Evolutionary conservation across 2,888 invertebrate genomes (phyloP).

Genomic region (Drosophila anceps): DNA sequence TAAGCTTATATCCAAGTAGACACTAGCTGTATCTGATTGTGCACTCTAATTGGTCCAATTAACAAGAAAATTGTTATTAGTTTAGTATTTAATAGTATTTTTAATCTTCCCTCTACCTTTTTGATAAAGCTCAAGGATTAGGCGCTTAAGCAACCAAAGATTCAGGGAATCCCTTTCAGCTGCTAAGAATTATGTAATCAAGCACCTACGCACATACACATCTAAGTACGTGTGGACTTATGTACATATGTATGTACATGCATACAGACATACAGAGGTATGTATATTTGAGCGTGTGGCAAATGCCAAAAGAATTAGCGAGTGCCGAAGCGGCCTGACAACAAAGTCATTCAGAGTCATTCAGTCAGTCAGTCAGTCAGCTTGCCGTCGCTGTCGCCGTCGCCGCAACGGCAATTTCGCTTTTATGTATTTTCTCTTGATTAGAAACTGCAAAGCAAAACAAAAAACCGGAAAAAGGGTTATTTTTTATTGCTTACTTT

Average conservation of each 20-base stretch:
- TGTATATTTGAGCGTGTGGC: slow-evolving; percentile 25
- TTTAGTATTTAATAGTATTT: neutral
- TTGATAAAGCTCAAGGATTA: slow-evolving; percentile 14
- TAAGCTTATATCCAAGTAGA: slow-evolving; percentile 5
- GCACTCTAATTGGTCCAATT: slow-evolving; percentile 4
- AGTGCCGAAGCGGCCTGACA: slow-evolving; percentile 32
- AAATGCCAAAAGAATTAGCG: slow-evolving; percentile 51
- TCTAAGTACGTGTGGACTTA: too few species aligned
- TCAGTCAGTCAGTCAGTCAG: slow-evolving; percentile 22
- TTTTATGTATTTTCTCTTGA: slow-evolving; percentile 74
- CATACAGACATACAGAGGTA: too few species aligned
- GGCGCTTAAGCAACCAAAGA: slow-evolving; percentile 1
- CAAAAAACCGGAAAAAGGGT: slow-evolving; percentile 82
- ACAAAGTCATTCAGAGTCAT: slow-evolving; percentile 48
- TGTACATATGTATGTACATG: neutral
- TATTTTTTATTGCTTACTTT: slow-evolving; percentile 76
- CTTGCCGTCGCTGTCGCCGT: slow-evolving; percentile 1
- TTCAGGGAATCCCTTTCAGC: slow-evolving; percentile 17
- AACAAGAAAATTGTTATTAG: too few species aligned
- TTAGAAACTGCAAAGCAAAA: slow-evolving; percentile 80
- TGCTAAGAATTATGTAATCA: slow-evolving; percentile 2
- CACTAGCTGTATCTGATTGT: neutral
- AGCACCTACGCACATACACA: neutral
- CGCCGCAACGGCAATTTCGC: slow-evolving; percentile 54
- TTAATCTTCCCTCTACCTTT: neutral